These are phyloP conservation scores for Scolopax mira DNA, from an alignment of 2,113 vertebrate genomes.

Conservation along the genomic window DNA sequence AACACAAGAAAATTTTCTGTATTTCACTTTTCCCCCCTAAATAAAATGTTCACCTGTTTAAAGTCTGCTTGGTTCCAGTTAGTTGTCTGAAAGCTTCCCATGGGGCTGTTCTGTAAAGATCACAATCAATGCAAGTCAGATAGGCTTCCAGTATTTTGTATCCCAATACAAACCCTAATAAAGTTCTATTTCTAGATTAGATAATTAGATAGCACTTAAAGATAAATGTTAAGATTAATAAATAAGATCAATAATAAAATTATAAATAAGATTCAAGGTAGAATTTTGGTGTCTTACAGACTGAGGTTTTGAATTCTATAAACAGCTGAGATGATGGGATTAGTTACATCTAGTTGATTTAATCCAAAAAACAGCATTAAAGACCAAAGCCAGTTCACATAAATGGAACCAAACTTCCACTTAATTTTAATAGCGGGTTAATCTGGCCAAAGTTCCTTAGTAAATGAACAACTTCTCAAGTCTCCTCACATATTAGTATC, in stretches of 20 bases:
- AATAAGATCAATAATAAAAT: neutral
- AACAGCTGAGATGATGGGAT: neutral
- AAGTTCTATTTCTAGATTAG: neutral
- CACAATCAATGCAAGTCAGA: slow-evolving; percentile 26
- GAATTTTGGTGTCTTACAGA: neutral
- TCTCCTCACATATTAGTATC: neutral
- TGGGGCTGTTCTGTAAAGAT: slow-evolving; percentile 40
- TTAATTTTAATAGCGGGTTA: neutral
- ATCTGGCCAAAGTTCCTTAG: neutral
- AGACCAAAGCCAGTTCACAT: neutral
- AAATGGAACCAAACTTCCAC: neutral
- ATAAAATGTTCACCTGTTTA: slow-evolving; percentile 34
- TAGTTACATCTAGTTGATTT: neutral
- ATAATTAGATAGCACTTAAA: neutral
- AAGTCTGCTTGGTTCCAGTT: slow-evolving; percentile 42
- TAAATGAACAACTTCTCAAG: neutral
- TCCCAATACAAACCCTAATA: neutral
- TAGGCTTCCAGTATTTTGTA: neutral
- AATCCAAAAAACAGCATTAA: neutral
- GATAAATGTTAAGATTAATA: neutral
- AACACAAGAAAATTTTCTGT: neutral
- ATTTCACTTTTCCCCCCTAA: neutral
- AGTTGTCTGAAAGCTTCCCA: slow-evolving; percentile 57
- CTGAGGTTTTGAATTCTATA: neutral
- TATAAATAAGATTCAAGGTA: neutral